These are phyloP conservation scores for Terebella lapidaria DNA, from an alignment of 2,888 invertebrate genomes.

Conservation along the genomic window DNA sequence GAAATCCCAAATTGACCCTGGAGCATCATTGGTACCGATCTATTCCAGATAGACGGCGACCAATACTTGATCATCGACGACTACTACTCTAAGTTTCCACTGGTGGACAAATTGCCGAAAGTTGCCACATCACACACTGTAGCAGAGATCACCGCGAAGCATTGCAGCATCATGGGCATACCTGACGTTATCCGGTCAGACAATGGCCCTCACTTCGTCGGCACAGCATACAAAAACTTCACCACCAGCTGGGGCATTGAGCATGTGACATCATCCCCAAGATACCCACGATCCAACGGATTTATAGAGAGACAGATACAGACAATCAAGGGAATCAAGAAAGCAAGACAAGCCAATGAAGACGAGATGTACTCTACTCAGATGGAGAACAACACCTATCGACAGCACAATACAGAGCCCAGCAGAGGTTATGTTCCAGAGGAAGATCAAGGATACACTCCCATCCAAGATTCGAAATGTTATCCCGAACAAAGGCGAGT, in stretches of 20 bases:
- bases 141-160: not conserved
- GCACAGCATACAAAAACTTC: not conserved
- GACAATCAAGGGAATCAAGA: not conserved
- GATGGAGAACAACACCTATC: not conserved
- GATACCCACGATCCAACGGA: constrained; percentile 1
- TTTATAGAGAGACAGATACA: not conserved
- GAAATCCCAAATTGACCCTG: not conserved
- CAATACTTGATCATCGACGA: not conserved
- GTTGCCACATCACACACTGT: not conserved
- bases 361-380: not conserved
- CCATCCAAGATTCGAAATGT: too few relatives aligned
- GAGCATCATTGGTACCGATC: not conserved
- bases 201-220: not conserved
- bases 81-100: not conserved
- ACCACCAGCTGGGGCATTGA: too few relatives aligned
- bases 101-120: not conserved
- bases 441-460: too few relatives aligned
- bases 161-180: not conserved
- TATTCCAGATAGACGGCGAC: not conserved
- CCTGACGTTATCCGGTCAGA: not conserved
- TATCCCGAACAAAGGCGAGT: too few relatives aligned
- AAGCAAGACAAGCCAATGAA: not conserved
- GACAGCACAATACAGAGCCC: not conserved
- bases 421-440: too few relatives aligned
- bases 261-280: too few relatives aligned